Evolutionary conservation across 2,113 vertebrate species (phyloP).

Genomic region (Plectropomus leopardus): DNA sequence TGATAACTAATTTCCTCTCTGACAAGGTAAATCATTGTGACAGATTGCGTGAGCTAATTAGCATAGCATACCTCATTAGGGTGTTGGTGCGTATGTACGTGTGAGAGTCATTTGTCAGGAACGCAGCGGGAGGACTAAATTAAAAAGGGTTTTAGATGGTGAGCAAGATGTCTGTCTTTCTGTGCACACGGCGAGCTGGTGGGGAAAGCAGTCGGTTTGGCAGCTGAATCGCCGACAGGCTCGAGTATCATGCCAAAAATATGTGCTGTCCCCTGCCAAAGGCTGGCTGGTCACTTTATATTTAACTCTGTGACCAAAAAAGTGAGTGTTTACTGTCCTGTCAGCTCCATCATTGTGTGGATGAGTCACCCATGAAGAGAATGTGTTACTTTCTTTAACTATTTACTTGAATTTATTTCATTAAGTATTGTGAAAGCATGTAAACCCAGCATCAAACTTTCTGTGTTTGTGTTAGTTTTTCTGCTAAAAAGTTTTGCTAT

Average conservation of each 20-base stretch:
- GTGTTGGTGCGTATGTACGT: constrained; percentile 8
- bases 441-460: background rate
- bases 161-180: constrained; percentile 52
- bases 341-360: background rate
- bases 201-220: constrained; percentile 38
- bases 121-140: constrained; percentile 51
- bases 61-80: constrained; percentile 68
- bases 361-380: constrained; percentile 32
- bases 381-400: constrained; percentile 7
- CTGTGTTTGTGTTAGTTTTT: background rate
- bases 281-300: constrained; percentile 55
- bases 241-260: constrained; percentile 45
- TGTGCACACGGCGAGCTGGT: constrained; percentile 10
- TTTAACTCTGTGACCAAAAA: constrained; percentile 56
- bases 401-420: background rate
- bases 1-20: constrained; percentile 52
- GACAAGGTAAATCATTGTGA: constrained; percentile 52
- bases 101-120: constrained; percentile 54
- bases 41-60: constrained; percentile 69
- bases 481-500: constrained; percentile 2
- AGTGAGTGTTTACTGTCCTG: constrained; percentile 31
- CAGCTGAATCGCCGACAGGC: constrained; percentile 39
- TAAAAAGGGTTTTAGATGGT: constrained; percentile 41
- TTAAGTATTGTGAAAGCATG: background rate
- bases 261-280: constrained; percentile 58